Base-by-base conservation (phyloP, 2,888 invertebrate genomes). In the Stenodera caucasica region DNA sequence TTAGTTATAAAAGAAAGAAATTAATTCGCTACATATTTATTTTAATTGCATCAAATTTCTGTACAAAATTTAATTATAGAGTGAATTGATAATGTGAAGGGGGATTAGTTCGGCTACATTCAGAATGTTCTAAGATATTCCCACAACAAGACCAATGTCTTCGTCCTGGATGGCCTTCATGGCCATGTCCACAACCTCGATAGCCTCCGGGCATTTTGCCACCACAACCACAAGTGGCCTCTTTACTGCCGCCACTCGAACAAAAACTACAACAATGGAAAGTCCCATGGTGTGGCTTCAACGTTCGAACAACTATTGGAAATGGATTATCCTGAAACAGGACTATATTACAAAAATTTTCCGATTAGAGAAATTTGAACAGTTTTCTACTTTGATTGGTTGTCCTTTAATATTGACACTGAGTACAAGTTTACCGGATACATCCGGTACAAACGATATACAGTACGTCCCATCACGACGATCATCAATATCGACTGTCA, bases 91-190 rank as follows among this genome's bases (percentile, higher is more conserved):
- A 86, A 66, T 74, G 77, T 11, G 82, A 78, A 3, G 79, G 72
- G 18, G 78, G 75, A 74, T 84, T 83, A 3, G 82, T 79, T 49
- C 82, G 79, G 56, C 78, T 78, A 78, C 89, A 89, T 69, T 86
- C 84, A 0, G 87, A 86, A 76, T 84, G 84, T 70, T 87, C 86
- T 49, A 83, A 75, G 60, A 86, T 82, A 79, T 81, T 83, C 63
- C 89, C 91, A 78, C 92, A 92, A 77, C 92, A 92, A 50, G 91
- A 92, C 92, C 92, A 92, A 81, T 92, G 92, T 9, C 89, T 83
- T 63, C 86, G 80, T 60, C 92, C 91, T 33, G 91, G 91, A 83
- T 92, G 91, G 40, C 91, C 91, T 53, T 84, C 82, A 79, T 92
- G 91, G 1, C 91, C 91, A 81, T 92, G 92, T 0, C 92, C 92